Base-by-base conservation (phyloP, 2,797 vertebrate genomes). In the Neosalanx taihuensis region DNA sequence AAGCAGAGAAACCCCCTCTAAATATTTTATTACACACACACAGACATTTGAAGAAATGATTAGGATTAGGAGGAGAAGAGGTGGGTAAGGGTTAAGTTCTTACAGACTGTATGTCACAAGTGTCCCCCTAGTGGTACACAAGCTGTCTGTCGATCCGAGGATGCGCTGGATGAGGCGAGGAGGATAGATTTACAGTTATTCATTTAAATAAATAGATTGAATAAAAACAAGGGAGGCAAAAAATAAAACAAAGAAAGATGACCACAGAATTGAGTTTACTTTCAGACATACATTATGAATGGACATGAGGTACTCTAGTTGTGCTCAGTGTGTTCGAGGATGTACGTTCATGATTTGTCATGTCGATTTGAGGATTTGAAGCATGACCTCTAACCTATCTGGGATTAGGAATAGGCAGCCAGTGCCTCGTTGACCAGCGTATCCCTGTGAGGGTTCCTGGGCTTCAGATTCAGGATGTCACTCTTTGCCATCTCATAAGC, bases 381-480 rank as follows among this genome's bases (percentile, higher is more conserved):
- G 15, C 53, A 66, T 64, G 66, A 30, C 20, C 70, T 75, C 76
- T 17, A 64, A 95, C 95, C 95, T 0, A 95, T 95, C 89, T 96
- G 95, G 80, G 96, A 96, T 77, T 96, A 96, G 0, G 95, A 96
- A 58, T 96, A 96, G 29, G 86, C 94, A 0, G 94, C 94, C 79
- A 95, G 84, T 0, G 93, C 85, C 79, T 96, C 94, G 0, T 95
- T 95, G 66, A 96, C 94, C 83, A 95, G 76, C 0, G 94, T 88
- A 81, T 96, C 91, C 0, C 87, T 88, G 6, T 91, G 93, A 0
- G 95, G 95, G 87, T 95, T 94, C 53, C 95, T 92, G 0, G 95
- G 95, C 15, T 94, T 94, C 65, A 96, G 88, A 69, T 96, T 89
- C 95, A 96, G 96, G 79, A 96, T 96, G 87, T 96, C 95, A 4